Percentiles rank a stretch among this genome's conserved stretches.
These are phyloP conservation scores for Chirona hameri DNA, from an alignment of 2,888 invertebrate genomes.

Conservation along the genomic window DNA sequence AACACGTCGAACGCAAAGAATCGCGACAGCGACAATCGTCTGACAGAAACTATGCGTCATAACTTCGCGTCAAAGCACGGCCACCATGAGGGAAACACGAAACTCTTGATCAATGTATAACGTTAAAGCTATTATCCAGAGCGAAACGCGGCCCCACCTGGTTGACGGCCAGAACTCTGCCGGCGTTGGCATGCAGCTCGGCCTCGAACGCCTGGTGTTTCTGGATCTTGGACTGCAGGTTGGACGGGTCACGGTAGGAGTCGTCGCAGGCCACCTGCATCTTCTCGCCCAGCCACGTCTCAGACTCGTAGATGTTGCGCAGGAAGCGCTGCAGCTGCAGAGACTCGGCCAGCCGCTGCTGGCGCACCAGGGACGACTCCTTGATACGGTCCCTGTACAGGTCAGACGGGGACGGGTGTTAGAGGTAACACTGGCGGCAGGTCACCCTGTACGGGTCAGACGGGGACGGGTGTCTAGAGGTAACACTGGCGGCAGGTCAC, in stretches of 20 bases:
- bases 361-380: conserved; percentile 63
- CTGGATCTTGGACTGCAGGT: conserved; percentile 93
- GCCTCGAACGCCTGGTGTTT: conserved; percentile 95
- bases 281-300: conserved; percentile 90
- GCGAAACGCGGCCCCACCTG: conserved; percentile 57
- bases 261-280: conserved; percentile 89
- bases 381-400: conserved; percentile 59
- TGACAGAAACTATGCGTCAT: too few species aligned
- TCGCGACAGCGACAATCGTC: too few species aligned
- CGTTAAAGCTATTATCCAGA: too few species aligned
- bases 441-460: conserved; percentile 43
- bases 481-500: conserved; percentile 44
- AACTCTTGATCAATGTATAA: too few species aligned
- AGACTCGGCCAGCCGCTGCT: conserved; percentile 74
- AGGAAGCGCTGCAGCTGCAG: conserved; percentile 85
- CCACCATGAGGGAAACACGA: too few species aligned
- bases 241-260: conserved; percentile 90
- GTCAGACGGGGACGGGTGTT: background rate
- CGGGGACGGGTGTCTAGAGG: background rate
- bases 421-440: too few species aligned
- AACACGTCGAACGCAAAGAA: too few species aligned
- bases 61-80: too few species aligned
- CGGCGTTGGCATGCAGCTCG: conserved; percentile 84
- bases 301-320: conserved; percentile 77
- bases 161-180: conserved; percentile 76